These are phyloP conservation scores for Papilio machaon DNA, from an alignment of 1,140 invertebrate species.

Conservation along the genomic window DNA sequence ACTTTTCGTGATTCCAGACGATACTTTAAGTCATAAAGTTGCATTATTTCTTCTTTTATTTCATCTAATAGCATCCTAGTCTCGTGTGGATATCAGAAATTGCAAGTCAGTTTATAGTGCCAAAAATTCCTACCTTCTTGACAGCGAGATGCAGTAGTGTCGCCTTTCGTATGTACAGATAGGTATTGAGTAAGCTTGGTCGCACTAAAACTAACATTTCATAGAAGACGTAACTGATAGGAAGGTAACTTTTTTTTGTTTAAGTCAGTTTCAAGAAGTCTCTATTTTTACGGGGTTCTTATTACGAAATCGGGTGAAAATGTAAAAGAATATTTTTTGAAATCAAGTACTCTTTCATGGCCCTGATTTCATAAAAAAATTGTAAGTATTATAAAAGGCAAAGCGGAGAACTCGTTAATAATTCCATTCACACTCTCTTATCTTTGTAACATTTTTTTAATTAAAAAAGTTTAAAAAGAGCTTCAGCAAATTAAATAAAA, in stretches of 20 bases:
- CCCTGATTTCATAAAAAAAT: neutral
- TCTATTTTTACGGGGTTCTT: too few relatives aligned
- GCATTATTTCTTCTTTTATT: neutral
- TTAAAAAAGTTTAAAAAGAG: neutral
- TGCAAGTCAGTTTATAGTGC: neutral
- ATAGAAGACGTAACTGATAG: neutral
- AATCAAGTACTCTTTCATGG: neutral
- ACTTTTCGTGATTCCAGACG: slow-evolving; percentile 53
- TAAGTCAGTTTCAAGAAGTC: neutral
- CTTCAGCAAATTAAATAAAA: neutral
- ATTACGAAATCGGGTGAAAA: too few relatives aligned
- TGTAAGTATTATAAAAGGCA: neutral
- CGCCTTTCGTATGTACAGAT: neutral
- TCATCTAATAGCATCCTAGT: neutral
- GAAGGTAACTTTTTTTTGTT: neutral
- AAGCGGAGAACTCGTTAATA: neutral
- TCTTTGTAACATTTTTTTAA: neutral
- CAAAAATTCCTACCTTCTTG: neutral
- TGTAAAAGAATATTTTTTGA: neutral
- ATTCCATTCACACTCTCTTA: neutral
- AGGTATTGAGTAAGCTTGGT: neutral
- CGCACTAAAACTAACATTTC: neutral
- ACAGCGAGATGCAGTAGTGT: neutral
- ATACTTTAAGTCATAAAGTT: neutral
- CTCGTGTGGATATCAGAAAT: neutral